phyloP scores from a whole-genome alignment of 1,140 invertebrate species.

The Leguminivora glycinivorella region DNA sequence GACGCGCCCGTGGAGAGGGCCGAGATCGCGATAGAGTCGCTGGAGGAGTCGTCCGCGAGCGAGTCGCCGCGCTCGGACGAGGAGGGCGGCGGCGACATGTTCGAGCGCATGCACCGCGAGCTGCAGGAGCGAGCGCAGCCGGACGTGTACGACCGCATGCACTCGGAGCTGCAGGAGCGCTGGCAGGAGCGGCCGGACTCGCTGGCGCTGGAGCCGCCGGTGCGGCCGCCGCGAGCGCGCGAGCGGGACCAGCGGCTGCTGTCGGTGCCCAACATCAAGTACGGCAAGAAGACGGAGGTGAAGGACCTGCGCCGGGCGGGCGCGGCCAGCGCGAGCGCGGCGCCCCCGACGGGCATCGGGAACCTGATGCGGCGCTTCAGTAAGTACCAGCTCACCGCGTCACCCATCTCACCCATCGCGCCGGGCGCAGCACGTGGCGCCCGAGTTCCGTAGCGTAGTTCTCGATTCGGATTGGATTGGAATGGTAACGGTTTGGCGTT shows the following conservation, averaged over 20 bases:
- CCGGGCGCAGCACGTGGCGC: conserved; percentile 47
- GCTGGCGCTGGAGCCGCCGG: conserved; percentile 50
- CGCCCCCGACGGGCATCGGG: conserved; percentile 81
- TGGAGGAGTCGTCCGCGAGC: conserved; percentile 45
- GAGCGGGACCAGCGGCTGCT: conserved; percentile 82
- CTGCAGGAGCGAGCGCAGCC: conserved; percentile 53
- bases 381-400: conserved; percentile 82
- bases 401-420: conserved; percentile 43
- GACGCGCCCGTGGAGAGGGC: conserved; percentile 63
- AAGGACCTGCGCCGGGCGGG: conserved; percentile 37
- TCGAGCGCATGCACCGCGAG: conserved; percentile 64
- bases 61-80: conserved; percentile 41
- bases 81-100: conserved; percentile 56
- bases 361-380: conserved; percentile 90
- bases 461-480: conserved; percentile 55
- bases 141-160: conserved; percentile 72
- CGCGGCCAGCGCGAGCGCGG: conserved; percentile 68
- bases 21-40: conserved; percentile 40
- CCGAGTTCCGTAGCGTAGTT: conserved; percentile 51
- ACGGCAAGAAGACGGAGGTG: conserved; percentile 73
- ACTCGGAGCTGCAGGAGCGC: conserved; percentile 64
- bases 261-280: conserved; percentile 89
- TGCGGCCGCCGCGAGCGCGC: conserved; percentile 44
- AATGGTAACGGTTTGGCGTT: conserved; percentile 70
- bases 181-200: conserved; percentile 57